phyloP scores from a whole-genome alignment of 1,140 invertebrate species.

The Lineus longissimus region DNA sequence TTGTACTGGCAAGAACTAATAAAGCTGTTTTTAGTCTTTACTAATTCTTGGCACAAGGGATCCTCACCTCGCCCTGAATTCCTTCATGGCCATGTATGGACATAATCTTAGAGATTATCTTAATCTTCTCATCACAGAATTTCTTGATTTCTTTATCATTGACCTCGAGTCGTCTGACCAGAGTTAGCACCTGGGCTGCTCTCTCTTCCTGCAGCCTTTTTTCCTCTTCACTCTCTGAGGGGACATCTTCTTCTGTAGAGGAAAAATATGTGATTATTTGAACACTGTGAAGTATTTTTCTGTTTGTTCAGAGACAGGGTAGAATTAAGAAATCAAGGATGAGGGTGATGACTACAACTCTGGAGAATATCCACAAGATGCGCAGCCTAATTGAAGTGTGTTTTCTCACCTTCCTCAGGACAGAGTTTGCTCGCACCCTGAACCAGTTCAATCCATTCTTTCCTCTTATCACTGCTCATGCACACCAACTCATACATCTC shows the following conservation, averaged over 20 bases:
- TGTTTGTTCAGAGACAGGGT: no score
- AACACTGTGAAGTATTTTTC: neutral
- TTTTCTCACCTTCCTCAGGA: conserved; percentile 58
- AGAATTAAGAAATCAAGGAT: no score
- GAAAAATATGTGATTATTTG: conserved; percentile 11
- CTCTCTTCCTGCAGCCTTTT: conserved; percentile 51
- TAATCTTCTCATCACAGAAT: conserved; percentile 83
- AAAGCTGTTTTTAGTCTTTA: no score
- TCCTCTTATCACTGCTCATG: conserved; percentile 80
- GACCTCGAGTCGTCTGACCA: conserved; percentile 9
- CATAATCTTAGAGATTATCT: conserved; percentile 73
- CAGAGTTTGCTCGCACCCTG: conserved; percentile 60
- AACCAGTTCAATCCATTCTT: conserved; percentile 81
- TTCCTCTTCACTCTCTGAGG: conserved; percentile 37
- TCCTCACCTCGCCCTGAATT: conserved; percentile 15
- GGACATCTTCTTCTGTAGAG: conserved; percentile 22
- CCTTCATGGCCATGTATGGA: conserved; percentile 52
- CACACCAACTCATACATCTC: conserved; percentile 96
- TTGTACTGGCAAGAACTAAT: no score
- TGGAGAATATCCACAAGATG: no score
- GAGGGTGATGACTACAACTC: no score
- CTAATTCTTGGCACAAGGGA: no score
- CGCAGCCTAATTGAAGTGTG: conserved; percentile 5
- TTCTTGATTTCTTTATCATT: conserved; percentile 83
- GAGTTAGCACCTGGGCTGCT: conserved; percentile 55